Evolutionary conservation across 2,888 invertebrate species (phyloP), one percentile per base, ranked within the genome.

Genomic region (Apamea monoglypha): DNA sequence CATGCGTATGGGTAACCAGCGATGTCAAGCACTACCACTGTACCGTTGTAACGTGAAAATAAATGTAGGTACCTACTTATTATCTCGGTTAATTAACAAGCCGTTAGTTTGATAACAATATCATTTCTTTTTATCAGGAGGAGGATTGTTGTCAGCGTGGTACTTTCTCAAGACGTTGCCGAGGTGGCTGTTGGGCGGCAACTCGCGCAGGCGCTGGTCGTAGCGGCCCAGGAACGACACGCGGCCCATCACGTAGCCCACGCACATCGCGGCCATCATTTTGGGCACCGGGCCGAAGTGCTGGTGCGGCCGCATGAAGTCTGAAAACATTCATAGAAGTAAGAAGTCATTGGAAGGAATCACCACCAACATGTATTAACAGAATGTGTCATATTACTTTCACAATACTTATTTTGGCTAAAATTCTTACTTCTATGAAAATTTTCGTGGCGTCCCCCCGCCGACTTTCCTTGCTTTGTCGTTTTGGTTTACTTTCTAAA

Each of bases 201-300:
- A 94, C 40, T 96, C 94, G 44, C 98, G 98, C 21, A 99, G 95
- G 93, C 98, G 98, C 89, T 98, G 97, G 1, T 98, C 98, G 94
- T 98, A 99, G 87, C 96, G 96, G 21, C 95, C 92, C 89, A 98
- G 97, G 92, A 98, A 98, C 4, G 98, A 98, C 70, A 98, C 92
- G 92, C 98, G 98, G 3, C 98, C 99, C 18, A 97, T 76, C 87
- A 98, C 97, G 94, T 98, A 98, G 2, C 98, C 98, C 64, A 98
- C 69, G 10, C 98, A 90, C 5, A 97, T 97, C 40, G 98, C 98
- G 56, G 97, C 92, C 1, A 97, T 89, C 36, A 98, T 97, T 95
- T 98, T 98, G 6, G 98, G 98, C 25, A 96, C 94, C 0, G 97
- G 97, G 25, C 98, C 98, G 94, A 97, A 98, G 91, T 97, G 97